phyloP scores from a whole-genome alignment of 1,140 invertebrate species.

The Aphelenchoides avenae region DNA sequence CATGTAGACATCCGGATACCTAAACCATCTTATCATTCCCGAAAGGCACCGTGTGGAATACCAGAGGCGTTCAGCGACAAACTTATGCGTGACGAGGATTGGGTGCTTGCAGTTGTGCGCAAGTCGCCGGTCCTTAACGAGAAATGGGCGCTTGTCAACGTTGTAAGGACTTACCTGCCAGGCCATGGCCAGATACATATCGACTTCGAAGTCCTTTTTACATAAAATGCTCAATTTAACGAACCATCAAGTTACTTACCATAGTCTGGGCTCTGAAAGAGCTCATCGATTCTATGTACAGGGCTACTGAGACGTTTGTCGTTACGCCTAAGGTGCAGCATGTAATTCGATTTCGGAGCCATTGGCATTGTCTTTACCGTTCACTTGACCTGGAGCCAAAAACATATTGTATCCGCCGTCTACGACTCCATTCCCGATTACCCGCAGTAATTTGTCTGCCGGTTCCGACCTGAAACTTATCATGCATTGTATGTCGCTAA shows the following conservation, averaged over 20 bases:
- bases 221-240: slow-evolving; percentile 9
- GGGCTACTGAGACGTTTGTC: slow-evolving; percentile 53
- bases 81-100: slow-evolving; percentile 56
- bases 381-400: slow-evolving; percentile 51
- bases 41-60: no score
- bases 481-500: no score
- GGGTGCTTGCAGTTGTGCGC: slow-evolving; percentile 58
- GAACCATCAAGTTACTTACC: slow-evolving; percentile 31
- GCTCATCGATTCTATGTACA: slow-evolving; percentile 59
- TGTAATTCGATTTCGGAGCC: background rate
- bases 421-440: slow-evolving; percentile 53
- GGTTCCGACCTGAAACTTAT: slow-evolving; percentile 57
- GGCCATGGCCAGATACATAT: slow-evolving; percentile 58
- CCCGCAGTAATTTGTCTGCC: slow-evolving; percentile 47
- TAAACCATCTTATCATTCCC: slow-evolving; percentile 15
- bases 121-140: slow-evolving; percentile 48
- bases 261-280: slow-evolving; percentile 59
- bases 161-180: no score
- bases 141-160: background rate
- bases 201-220: slow-evolving; percentile 53
- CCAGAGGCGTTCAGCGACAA: slow-evolving; percentile 25
- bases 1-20: slow-evolving; percentile 55
- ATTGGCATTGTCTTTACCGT: slow-evolving; percentile 30
- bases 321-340: slow-evolving; percentile 32
- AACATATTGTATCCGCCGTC: slow-evolving; percentile 54